These are phyloP conservation scores for Cybosia mesomella DNA, from an alignment of 2,888 invertebrate genomes.

Conservation along the genomic window DNA sequence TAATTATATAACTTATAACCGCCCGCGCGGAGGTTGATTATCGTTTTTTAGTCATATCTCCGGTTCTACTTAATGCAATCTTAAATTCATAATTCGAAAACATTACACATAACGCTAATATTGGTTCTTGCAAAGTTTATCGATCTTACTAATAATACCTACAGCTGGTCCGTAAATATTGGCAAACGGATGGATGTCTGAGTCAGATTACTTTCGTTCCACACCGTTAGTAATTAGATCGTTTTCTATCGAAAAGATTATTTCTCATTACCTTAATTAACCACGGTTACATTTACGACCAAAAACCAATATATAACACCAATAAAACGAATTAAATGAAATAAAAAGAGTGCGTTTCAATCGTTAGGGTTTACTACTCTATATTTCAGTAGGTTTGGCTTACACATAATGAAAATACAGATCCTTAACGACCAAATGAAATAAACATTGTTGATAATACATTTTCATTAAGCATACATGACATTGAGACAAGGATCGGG, in stretches of 20 bases:
- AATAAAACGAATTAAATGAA: slow-evolving; percentile 36
- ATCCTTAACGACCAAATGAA: slow-evolving; percentile 9
- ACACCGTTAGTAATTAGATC: slow-evolving; percentile 35
- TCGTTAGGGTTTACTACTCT: slow-evolving; percentile 12
- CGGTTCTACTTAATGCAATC: no score
- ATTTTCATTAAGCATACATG: slow-evolving; percentile 10
- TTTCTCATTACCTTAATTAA: slow-evolving; percentile 42
- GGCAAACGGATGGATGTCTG: slow-evolving; percentile 32
- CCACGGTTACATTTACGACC: slow-evolving; percentile 27
- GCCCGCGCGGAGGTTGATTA: no score
- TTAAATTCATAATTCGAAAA: no score
- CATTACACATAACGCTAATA: background rate
- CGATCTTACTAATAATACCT: background rate
- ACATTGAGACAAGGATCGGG: no score
- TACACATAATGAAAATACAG: slow-evolving; percentile 20
- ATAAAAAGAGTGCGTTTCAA: slow-evolving; percentile 23
- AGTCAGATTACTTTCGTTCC: slow-evolving; percentile 29
- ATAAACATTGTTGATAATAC: slow-evolving; percentile 18
- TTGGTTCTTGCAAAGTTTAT: background rate
- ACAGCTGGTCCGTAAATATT: slow-evolving; percentile 20
- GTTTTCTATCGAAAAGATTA: slow-evolving; percentile 39
- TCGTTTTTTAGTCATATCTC: no score
- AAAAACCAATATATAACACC: slow-evolving; percentile 30
- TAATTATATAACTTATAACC: no score
- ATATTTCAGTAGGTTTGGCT: slow-evolving; percentile 7